phyloP scores from a whole-genome alignment of 2,113 vertebrate species.

The Pungitius pungitius region DNA sequence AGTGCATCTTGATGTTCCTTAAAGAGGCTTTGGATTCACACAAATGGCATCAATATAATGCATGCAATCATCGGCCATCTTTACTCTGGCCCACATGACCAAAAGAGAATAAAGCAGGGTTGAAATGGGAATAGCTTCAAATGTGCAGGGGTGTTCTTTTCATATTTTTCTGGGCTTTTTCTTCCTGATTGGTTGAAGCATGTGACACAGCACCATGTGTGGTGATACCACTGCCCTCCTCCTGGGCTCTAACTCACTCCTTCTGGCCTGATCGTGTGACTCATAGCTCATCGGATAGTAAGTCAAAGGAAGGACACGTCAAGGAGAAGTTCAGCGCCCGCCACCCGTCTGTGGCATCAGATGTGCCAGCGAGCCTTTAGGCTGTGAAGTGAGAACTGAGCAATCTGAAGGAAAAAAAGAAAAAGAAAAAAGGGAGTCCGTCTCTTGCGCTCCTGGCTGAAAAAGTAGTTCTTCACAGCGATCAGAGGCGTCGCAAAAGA shows the following conservation, averaged over 20 bases:
- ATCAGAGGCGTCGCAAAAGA: slow-evolving; percentile 29
- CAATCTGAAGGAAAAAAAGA: background rate
- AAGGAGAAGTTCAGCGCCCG: slow-evolving; percentile 15
- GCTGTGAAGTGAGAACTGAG: slow-evolving; percentile 22
- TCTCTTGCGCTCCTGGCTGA: slow-evolving; percentile 35
- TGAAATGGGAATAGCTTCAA: slow-evolving; percentile 18
- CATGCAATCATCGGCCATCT: slow-evolving; percentile 3
- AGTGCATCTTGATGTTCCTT: background rate
- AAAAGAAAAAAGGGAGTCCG: background rate
- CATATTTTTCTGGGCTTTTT: slow-evolving; percentile 13
- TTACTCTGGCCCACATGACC: background rate
- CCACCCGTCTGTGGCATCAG: slow-evolving; percentile 4
- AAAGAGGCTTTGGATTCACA: slow-evolving; percentile 23
- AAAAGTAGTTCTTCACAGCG: slow-evolving; percentile 4
- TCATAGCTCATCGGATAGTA: slow-evolving; percentile 32
- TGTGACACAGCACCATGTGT: slow-evolving; percentile 2
- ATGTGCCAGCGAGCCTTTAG: slow-evolving; percentile 3
- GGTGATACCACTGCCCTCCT: slow-evolving; percentile 16
- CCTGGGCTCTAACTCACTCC: slow-evolving; percentile 14
- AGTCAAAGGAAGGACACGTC: slow-evolving; percentile 43
- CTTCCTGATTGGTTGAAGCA: slow-evolving; percentile 15
- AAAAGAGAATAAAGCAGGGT: background rate
- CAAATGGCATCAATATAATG: slow-evolving; percentile 15
- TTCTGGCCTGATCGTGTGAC: slow-evolving; percentile 16
- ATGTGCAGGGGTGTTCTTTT: slow-evolving; percentile 10